Evolutionary conservation across 2,888 invertebrate species (phyloP), one percentile per base, ranked within the genome.

Genomic region (Axea sp.): DNA sequence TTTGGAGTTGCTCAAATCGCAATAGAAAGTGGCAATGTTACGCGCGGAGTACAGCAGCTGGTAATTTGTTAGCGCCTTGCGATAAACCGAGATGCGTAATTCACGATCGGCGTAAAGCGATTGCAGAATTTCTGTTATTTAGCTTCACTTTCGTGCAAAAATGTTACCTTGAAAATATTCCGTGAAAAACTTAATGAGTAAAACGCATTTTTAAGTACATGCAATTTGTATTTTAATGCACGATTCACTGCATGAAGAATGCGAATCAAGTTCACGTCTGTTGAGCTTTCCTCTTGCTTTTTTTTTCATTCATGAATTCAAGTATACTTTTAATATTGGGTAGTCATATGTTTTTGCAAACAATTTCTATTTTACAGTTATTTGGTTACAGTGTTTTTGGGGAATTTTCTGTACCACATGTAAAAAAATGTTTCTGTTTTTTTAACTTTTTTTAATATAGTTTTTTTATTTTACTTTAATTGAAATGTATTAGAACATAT

Each of bases 61-160:
- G 59, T 59, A 69, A 68, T 74, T 74, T 69, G 74, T 64, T 68
- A 53, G 53, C 55, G 67, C 55, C 51, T 57, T 49, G 43, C 26
- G 57, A 59, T 72, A 45, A 55, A 26, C 26, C 5, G 39, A 37
- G 43, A 62, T 62, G 28, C 26, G 47, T 43, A 43, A 74, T 68
- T 69, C 53, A 64, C 59, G 64, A 74, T 59, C 41, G 39, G 53
- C 26, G 59, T 15, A 55, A 49, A 67, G 49, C 30, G 57, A 64
- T 62, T 28, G 57, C 51, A 35, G 41, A 45, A 73, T 53, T 73
- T 65, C 53, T 57, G 59, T 59, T 72, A 65, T 59, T 72, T 59
- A 33, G 51, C 37, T 28, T 47, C 35, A 33, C 45, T 47, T 57
- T 72, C 71, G 64, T 64, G 62, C 72, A 65, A 53, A 65, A 65